Evolutionary conservation across 2,797 vertebrate genomes (phyloP).

Genomic region (Echeneis naucrates): DNA sequence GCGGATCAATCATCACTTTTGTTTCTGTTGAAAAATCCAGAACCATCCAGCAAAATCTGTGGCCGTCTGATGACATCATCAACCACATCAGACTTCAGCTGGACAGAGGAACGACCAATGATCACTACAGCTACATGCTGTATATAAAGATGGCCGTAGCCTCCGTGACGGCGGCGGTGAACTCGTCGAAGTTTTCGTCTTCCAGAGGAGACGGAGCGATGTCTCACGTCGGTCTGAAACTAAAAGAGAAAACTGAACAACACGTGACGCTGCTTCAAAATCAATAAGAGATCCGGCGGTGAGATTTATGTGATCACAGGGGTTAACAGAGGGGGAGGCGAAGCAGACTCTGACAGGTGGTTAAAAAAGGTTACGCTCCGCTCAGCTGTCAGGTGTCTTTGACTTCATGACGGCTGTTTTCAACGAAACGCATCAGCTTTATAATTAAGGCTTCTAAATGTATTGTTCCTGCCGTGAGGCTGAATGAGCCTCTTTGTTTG

Average conservation of each 20-base stretch:
- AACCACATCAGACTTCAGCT: too few relatives aligned
- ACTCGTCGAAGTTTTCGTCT: too few relatives aligned
- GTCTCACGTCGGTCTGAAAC: conserved; percentile 6
- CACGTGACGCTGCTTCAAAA: conserved; percentile 23
- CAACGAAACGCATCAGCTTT: background rate
- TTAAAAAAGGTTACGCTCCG: conserved; percentile 30
- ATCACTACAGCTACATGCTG: too few relatives aligned
- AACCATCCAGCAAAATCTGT: too few relatives aligned
- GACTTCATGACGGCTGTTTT: conserved; percentile 21
- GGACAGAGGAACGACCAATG: too few relatives aligned
- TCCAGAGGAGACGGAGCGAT: background rate
- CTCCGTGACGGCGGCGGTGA: too few relatives aligned
- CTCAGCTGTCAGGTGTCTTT: conserved; percentile 20
- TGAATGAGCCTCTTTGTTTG: conserved; percentile 1
- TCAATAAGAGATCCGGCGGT: conserved; percentile 40
- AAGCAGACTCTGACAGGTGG: conserved; percentile 22
- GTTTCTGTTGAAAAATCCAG: too few relatives aligned
- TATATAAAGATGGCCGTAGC: too few relatives aligned
- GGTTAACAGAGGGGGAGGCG: conserved; percentile 35
- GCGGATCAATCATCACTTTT: too few relatives aligned
- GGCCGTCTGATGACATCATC: too few relatives aligned
- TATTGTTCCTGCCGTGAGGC: conserved; percentile 4
- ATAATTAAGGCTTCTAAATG: conserved; percentile 10
- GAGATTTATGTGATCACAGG: conserved; percentile 47
- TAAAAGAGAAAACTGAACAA: background rate